Evolutionary conservation across 2,888 invertebrate genomes (phyloP).

Genomic region (Lycia hirtaria): DNA sequence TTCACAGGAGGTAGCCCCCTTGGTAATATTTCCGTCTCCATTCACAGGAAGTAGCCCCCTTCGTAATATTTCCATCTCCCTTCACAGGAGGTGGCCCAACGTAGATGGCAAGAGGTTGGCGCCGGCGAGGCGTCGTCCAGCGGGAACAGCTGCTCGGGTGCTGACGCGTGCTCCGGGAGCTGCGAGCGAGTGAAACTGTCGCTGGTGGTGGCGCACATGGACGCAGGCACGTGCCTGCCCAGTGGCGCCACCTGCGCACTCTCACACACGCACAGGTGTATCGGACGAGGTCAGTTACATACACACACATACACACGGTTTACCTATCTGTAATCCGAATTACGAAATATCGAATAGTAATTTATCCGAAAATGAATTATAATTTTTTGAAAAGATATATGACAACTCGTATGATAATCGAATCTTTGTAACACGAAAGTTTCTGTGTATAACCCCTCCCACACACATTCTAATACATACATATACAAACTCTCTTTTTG

Average conservation of each 20-base stretch:
- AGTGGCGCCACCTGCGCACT: slow-evolving; percentile 72
- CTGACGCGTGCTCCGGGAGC: slow-evolving; percentile 57
- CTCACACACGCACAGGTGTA: slow-evolving; percentile 74
- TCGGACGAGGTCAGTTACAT: slow-evolving; percentile 69
- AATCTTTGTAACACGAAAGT: no score
- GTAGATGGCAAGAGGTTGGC: slow-evolving; percentile 70
- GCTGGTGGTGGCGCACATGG: slow-evolving; percentile 76
- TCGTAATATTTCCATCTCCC: not conserved
- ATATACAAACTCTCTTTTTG: no score
- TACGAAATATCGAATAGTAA: not conserved
- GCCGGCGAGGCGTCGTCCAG: slow-evolving; percentile 70
- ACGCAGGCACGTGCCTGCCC: slow-evolving; percentile 74
- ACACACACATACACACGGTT: not conserved
- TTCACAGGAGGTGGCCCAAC: slow-evolving; percentile 70
- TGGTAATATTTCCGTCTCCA: no score
- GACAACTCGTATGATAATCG: no score
- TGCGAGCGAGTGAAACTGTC: slow-evolving; percentile 66
- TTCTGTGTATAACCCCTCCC: no score
- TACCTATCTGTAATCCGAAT: not conserved
- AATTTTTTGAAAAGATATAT: no score
- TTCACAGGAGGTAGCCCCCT: no score
- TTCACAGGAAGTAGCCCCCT: slow-evolving; percentile 70
- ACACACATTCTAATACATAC: no score
- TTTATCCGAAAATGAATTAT: no score
- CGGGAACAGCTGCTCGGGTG: slow-evolving; percentile 45